Percentiles rank a stretch among this genome's conserved stretches.
Conservation (phyloP, 2,113 vertebrate genomes). For the Thomomys bottae region DNA sequence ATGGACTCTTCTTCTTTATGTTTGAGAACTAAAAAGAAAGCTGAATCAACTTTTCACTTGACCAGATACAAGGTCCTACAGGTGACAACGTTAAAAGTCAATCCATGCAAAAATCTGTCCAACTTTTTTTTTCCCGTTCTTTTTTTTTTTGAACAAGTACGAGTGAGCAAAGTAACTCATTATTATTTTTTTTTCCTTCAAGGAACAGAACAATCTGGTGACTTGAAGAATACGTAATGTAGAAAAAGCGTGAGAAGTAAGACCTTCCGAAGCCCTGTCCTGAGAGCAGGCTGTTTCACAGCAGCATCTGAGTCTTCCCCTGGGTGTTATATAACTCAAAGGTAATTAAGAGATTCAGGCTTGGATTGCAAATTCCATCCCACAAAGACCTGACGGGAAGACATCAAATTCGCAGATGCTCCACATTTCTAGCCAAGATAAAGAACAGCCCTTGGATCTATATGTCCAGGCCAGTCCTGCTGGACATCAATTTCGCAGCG, state of each 20-base stretch:
- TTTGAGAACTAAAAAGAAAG: slow-evolving; percentile 15
- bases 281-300: not conserved
- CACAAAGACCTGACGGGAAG: slow-evolving; percentile 44
- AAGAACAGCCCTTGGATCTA: slow-evolving; percentile 44
- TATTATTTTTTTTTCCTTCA: slow-evolving; percentile 31
- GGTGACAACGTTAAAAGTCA: not conserved
- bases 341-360: slow-evolving; percentile 35
- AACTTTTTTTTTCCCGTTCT: slow-evolving; percentile 28
- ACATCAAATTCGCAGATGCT: slow-evolving; percentile 53
- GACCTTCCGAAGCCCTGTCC: not conserved
- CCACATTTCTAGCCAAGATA: slow-evolving; percentile 44
- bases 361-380: slow-evolving; percentile 17
- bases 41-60: slow-evolving; percentile 2
- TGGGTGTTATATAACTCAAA: slow-evolving; percentile 36
- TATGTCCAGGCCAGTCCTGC: slow-evolving; percentile 36
- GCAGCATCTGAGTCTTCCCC: not conserved
- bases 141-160: not conserved
- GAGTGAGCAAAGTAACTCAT: not conserved
- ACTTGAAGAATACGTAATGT: slow-evolving; percentile 28
- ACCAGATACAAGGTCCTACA: not conserved
- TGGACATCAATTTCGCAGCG: slow-evolving; percentile 69
- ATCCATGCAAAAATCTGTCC: not conserved
- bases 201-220: slow-evolving; percentile 46
- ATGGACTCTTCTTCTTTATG: not conserved
- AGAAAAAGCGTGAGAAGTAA: slow-evolving; percentile 28